phyloP scores from a whole-genome alignment of 2,888 invertebrate genomes.

The Microctonus aethiopoides region DNA sequence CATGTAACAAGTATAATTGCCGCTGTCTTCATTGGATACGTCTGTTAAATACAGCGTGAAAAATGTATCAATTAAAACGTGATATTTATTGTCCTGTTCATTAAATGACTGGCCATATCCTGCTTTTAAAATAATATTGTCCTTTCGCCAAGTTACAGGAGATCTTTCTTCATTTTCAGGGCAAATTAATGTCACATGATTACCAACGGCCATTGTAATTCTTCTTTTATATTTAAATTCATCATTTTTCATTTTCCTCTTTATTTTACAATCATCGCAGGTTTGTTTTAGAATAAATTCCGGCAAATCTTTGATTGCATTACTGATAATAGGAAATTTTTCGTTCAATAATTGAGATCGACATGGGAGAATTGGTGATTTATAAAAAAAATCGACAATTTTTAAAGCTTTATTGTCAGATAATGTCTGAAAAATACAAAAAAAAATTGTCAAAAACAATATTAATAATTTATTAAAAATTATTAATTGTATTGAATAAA shows the following conservation, averaged over 20 bases:
- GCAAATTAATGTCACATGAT: conserved; percentile 70
- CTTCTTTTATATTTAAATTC: conserved; percentile 69
- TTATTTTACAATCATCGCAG: conserved; percentile 54
- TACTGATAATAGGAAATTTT: conserved; percentile 68
- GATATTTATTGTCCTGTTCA: conserved; percentile 65
- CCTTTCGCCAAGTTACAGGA: conserved; percentile 71
- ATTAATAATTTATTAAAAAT: not conserved
- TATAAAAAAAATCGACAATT: conserved; percentile 49
- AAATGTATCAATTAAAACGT: conserved; percentile 71
- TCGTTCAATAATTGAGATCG: conserved; percentile 66
- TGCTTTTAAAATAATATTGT: conserved; percentile 67
- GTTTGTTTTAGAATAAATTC: conserved; percentile 66
- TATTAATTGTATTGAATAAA: not conserved
- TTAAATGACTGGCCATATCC: conserved; percentile 56
- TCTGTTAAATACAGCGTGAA: conserved; percentile 71
- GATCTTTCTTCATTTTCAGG: conserved; percentile 70
- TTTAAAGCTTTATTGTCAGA: not conserved
- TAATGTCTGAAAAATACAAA: conserved; percentile 11
- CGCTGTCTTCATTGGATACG: conserved; percentile 74
- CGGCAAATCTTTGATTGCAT: conserved; percentile 67
- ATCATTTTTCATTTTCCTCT: conserved; percentile 59
- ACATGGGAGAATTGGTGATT: conserved; percentile 56
- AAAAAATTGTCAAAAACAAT: conserved; percentile 6
- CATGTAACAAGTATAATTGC: conserved; percentile 77
- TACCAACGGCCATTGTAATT: conserved; percentile 69